Percentiles rank a stretch among this genome's conserved stretches.
These are phyloP conservation scores for Nycticryphes semicollaris DNA, from an alignment of 2,113 vertebrate species.

Conservation along the genomic window DNA sequence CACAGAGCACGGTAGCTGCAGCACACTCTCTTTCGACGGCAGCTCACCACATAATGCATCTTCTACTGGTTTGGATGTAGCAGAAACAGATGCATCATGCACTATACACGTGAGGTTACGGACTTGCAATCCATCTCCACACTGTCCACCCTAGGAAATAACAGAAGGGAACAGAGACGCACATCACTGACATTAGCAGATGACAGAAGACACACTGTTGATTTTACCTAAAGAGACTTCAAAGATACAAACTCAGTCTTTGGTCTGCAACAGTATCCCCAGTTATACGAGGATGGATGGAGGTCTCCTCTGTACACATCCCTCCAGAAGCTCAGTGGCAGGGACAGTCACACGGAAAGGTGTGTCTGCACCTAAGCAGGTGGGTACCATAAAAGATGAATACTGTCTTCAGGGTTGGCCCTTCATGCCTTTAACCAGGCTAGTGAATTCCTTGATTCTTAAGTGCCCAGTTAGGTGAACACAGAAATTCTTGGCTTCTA, in stretches of 20 bases:
- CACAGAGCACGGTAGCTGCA: slow-evolving; percentile 85
- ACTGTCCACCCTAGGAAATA: slow-evolving; percentile 84
- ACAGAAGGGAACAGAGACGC: slow-evolving; percentile 9
- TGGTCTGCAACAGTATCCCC: neutral
- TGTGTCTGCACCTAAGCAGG: neutral
- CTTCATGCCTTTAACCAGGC: neutral
- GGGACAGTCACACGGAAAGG: neutral
- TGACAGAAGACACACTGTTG: neutral
- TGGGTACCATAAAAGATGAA: neutral
- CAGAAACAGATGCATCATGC: slow-evolving; percentile 76
- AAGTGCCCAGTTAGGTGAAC: neutral
- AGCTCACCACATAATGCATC: slow-evolving; percentile 79
- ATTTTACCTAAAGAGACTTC: neutral
- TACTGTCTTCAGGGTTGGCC: neutral
- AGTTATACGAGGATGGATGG: neutral
- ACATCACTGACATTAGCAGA: neutral
- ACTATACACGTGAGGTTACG: slow-evolving; percentile 86
- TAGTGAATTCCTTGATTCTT: neutral
- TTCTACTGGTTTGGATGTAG: slow-evolving; percentile 65
- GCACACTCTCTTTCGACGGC: slow-evolving; percentile 66
- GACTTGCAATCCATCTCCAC: slow-evolving; percentile 87
- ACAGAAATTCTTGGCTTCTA: neutral
- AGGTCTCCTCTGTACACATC: neutral
- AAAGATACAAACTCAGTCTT: neutral
- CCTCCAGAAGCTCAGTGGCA: neutral